Conservation (phyloP, 2,888 invertebrate species). For the Euproctis similis region DNA sequence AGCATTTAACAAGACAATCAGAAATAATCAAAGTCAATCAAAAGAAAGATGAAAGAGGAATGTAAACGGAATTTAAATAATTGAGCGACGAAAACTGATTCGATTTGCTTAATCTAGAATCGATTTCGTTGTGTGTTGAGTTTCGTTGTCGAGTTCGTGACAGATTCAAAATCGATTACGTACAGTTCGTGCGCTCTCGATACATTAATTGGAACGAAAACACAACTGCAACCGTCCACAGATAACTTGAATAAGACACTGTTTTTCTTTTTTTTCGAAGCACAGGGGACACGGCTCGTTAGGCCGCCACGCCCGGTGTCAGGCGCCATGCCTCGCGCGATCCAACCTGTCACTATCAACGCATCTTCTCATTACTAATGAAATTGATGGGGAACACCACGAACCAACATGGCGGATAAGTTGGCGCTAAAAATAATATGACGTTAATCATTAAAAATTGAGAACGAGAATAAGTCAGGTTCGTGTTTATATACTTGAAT, state of each 20-base stretch:
- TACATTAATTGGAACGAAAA: slow-evolving; percentile 59
- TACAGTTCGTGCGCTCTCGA: slow-evolving; percentile 48
- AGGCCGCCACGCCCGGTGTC: slow-evolving; percentile 33
- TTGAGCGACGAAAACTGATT: slow-evolving; percentile 27
- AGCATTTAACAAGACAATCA: too few species aligned
- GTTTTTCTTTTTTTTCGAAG: slow-evolving; percentile 24
- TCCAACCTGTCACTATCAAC: slow-evolving; percentile 38
- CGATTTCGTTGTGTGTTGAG: slow-evolving; percentile 36
- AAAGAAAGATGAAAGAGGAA: slow-evolving; percentile 18
- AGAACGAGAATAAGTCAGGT: too few species aligned
- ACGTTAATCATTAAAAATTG: slow-evolving; percentile 10
- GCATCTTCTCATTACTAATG: slow-evolving; percentile 45
- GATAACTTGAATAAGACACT: slow-evolving; percentile 41
- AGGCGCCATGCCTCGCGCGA: slow-evolving; percentile 21
- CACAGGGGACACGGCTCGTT: slow-evolving; percentile 42
- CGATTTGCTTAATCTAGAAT: slow-evolving; percentile 31
- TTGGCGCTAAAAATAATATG: slow-evolving; percentile 34
- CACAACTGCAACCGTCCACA: slow-evolving; percentile 33
- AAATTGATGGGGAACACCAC: slow-evolving; percentile 43
- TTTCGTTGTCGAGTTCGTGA: slow-evolving; percentile 42
- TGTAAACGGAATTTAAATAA: slow-evolving; percentile 24
- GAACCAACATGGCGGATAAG: slow-evolving; percentile 11
- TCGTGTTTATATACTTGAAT: too few species aligned
- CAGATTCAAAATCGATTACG: slow-evolving; percentile 49
- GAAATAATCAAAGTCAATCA: slow-evolving; percentile 13